Evolutionary conservation across 2,797 vertebrate species (phyloP), one percentile per base, ranked within the genome.

Genomic region (Anguilla obscura): DNA sequence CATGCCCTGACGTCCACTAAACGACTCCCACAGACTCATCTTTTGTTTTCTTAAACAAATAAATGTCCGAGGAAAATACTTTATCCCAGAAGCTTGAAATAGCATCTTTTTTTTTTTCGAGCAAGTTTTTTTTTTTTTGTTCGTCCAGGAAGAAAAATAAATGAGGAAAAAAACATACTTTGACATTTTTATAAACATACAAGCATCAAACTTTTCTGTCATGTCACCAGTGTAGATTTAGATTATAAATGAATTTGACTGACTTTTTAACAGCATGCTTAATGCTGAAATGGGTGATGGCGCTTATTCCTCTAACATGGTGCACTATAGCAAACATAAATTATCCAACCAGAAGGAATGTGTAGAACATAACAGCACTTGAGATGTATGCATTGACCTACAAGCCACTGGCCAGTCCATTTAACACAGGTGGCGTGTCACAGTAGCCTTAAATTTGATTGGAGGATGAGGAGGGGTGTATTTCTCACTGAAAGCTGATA

Each of bases 11-110:
- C 85, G 86, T 69, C 76, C 84, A 45, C 79, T 85, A 85, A 63
- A 1, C 27, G 52, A 89, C 54, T 90, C 2, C 84, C 74, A 85
- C 86, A 89, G 84, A 1, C 89, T 88, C 69, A 80, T 8, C 0
- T 6, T 87, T 86, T 89, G 52, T 0, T 27, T 1, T 91, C 71
- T 91, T 87, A 60, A 3, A 89, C 21, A 87, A 87, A 87, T 76
- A 87, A 87, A 87, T 54, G 63, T 86, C 85, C 12, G 33, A 71
- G 48, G 69, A 52, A 86, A 86, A 50, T 74, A 45, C 48, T 86
- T 74, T 54, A 86, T 74, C 63, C 48, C 27, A 24, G n/a, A 74
- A 27, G 66, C 63, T 30, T 40, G 24, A 86, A 45, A 86, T 66
- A 79, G 14, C 33, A 45, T 5, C 36, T 79, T 40, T 71, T 27